phyloP scores from a whole-genome alignment of 2,797 vertebrate species.

The Schizothorax lantsangensis region DNA sequence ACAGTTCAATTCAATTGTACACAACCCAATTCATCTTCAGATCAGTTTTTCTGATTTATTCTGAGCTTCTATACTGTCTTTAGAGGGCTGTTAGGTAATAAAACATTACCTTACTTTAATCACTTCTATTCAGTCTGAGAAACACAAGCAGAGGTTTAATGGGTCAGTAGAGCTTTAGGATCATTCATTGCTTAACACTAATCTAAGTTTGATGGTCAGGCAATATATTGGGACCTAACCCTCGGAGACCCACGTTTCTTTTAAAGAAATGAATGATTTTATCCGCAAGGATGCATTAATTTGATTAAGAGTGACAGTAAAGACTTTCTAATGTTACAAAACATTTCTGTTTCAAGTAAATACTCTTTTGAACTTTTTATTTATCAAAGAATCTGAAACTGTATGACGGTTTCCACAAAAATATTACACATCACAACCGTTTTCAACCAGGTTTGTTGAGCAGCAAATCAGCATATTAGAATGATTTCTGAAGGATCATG shows the following conservation, averaged over 20 bases:
- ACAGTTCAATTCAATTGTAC: not conserved
- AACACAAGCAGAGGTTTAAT: not conserved
- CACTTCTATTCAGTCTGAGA: conserved; percentile 15
- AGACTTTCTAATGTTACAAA: not conserved
- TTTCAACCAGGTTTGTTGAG: not conserved
- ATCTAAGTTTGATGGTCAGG: not conserved
- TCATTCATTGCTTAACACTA: not conserved
- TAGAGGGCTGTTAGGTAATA: conserved; percentile 11
- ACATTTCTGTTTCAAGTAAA: not conserved
- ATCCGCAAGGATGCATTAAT: not conserved
- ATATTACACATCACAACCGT: not conserved
- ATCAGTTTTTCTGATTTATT: not conserved
- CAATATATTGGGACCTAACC: not conserved
- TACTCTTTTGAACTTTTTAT: not conserved
- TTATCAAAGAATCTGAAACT: not conserved
- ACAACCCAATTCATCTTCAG: conserved; percentile 6
- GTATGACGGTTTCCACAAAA: not conserved
- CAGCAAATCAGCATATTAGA: not conserved
- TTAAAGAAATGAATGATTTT: not conserved
- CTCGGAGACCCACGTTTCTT: not conserved
- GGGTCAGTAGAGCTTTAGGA: not conserved
- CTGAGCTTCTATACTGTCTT: not conserved
- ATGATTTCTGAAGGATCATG: not conserved
- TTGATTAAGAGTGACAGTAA: not conserved
- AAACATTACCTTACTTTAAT: not conserved